phyloP scores from a whole-genome alignment of 2,888 invertebrate species.

The Drosophila putrida region DNA sequence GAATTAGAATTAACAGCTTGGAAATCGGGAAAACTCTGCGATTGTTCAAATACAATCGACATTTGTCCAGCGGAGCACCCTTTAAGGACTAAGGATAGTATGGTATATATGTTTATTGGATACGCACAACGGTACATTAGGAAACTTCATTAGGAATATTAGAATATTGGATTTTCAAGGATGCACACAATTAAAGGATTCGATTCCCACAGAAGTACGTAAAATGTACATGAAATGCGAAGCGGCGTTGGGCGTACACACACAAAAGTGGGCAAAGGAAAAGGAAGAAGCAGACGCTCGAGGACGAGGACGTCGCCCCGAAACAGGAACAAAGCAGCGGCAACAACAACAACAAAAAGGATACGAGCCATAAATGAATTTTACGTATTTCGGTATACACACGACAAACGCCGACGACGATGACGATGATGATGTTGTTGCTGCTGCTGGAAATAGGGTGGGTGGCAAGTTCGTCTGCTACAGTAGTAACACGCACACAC shows the following conservation, averaged over 20 bases:
- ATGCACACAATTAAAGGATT: conserved; percentile 36
- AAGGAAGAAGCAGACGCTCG: not conserved
- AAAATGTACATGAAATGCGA: conserved; percentile 27
- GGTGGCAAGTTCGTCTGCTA: conserved; percentile 74
- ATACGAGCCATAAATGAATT: conserved; percentile 76
- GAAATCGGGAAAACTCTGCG: conserved; percentile 30
- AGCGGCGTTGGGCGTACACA: conserved; percentile 45
- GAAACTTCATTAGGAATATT: conserved; percentile 8
- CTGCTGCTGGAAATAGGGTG: conserved; percentile 62
- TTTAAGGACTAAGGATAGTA: too few relatives aligned
- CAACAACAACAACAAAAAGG: conserved; percentile 46
- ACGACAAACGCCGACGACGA: conserved; percentile 65
- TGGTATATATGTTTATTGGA: not conserved
- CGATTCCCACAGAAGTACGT: conserved; percentile 27
- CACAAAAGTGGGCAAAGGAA: conserved; percentile 21
- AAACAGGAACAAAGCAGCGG: conserved; percentile 69
- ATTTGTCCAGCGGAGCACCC: conserved; percentile 55
- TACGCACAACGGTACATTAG: conserved; percentile 16
- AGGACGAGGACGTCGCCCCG: conserved; percentile 60
- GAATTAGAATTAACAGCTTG: conserved; percentile 13
- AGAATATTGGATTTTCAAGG: conserved; percentile 33
- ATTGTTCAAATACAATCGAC: not conserved
- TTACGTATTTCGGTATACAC: conserved; percentile 80
- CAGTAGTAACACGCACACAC: conserved; percentile 62
- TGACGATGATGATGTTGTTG: conserved; percentile 31